Conservation (phyloP, 2,113 vertebrate species). For the Centropristis striata region DNA sequence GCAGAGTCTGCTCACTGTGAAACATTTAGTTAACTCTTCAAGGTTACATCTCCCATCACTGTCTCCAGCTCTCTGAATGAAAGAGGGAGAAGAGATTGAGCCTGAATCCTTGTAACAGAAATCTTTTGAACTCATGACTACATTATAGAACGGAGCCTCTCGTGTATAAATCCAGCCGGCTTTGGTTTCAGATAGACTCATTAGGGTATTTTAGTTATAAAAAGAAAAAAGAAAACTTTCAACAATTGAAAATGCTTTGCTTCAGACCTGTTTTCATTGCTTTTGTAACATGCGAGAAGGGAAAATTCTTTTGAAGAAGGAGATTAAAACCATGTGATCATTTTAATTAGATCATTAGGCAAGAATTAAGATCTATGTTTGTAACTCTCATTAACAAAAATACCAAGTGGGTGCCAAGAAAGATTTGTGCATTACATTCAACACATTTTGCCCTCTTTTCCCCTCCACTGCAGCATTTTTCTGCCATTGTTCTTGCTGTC, state of each 20-base stretch:
- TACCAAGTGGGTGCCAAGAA: conserved; percentile 71
- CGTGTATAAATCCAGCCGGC: conserved; percentile 74
- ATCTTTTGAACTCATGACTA: conserved; percentile 74
- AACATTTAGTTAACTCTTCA: conserved; percentile 74
- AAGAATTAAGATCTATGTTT: conserved; percentile 84
- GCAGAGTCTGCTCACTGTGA: conserved; percentile 51
- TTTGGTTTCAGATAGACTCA: conserved; percentile 73
- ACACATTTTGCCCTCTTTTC: conserved; percentile 38
- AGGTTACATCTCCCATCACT: conserved; percentile 46
- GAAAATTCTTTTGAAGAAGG: conserved; percentile 80
- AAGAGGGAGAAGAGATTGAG: conserved; percentile 41
- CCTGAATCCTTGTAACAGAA: conserved; percentile 49
- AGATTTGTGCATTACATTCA: conserved; percentile 66
- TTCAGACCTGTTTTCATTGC: conserved; percentile 71
- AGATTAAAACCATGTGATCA: conserved; percentile 85
- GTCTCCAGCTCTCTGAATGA: conserved; percentile 35
- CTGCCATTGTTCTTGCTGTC: conserved; percentile 39
- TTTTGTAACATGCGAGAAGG: conserved; percentile 63
- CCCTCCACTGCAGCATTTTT: conserved; percentile 9
- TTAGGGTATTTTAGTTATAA: conserved; percentile 75
- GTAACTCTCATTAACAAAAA: conserved; percentile 83
- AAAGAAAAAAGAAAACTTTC: conserved; percentile 68
- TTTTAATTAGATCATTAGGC: conserved; percentile 87
- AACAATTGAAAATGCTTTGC: conserved; percentile 67
- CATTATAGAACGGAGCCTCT: conserved; percentile 66